phyloP scores from a whole-genome alignment of 1,140 invertebrate species.

The Drosophila nigromelanica region DNA sequence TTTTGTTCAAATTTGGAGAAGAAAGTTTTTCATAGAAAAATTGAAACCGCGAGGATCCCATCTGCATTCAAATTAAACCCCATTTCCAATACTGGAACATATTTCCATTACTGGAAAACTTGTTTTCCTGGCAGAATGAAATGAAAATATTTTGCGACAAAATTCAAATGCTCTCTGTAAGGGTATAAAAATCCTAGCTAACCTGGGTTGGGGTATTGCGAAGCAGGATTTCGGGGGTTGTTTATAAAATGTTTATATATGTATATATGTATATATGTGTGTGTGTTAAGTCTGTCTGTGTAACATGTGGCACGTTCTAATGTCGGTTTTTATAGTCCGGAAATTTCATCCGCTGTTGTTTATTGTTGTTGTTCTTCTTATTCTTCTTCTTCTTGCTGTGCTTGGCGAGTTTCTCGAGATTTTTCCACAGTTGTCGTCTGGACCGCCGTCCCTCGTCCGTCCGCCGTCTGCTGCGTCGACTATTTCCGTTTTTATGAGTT shows the following conservation, averaged over 20 bases:
- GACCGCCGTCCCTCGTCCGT: too few species aligned
- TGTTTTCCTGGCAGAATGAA: too few species aligned
- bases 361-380: neutral
- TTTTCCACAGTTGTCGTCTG: constrained; percentile 37
- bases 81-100: too few species aligned
- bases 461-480: neutral
- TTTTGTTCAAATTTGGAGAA: too few species aligned
- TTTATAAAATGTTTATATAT: constrained; percentile 33
- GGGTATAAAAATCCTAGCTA: neutral
- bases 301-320: constrained; percentile 60
- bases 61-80: too few species aligned
- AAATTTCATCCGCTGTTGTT: constrained; percentile 42
- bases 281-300: constrained; percentile 23
- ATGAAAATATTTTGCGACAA: neutral
- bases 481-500: constrained; percentile 33
- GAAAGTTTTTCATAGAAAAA: too few species aligned
- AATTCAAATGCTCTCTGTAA: neutral
- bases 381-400: neutral
- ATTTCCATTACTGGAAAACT: too few species aligned
- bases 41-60: too few species aligned
- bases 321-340: constrained; percentile 49
- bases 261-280: constrained; percentile 6
- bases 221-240: constrained; percentile 47
- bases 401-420: constrained; percentile 25
- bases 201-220: constrained; percentile 7